Evolutionary conservation across 1,140 invertebrate genomes (phyloP).

Genomic region (Asobara japonica): DNA sequence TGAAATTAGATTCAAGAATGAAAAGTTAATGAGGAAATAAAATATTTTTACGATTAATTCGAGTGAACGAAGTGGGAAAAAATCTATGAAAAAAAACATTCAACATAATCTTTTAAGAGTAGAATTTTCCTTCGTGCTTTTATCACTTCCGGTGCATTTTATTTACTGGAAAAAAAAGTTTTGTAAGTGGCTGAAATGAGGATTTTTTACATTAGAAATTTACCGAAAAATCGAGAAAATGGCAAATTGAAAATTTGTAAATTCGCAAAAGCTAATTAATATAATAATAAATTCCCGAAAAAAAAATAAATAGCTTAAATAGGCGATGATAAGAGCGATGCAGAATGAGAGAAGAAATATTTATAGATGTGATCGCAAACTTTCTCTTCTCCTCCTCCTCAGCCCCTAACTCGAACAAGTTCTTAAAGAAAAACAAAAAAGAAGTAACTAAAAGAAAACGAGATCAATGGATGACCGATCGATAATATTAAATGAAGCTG

Average conservation of each 20-base stretch:
- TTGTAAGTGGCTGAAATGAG: not conserved
- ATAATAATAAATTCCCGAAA: not conserved
- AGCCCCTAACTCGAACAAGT: not conserved
- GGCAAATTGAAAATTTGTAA: slow-evolving; percentile 24
- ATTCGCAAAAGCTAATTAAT: not conserved
- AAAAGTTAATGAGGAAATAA: no score
- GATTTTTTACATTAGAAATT: not conserved
- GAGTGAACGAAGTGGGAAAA: no score
- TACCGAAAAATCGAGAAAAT: slow-evolving; percentile 24
- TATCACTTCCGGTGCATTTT: not conserved
- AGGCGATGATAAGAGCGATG: slow-evolving; percentile 21
- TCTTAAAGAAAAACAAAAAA: not conserved
- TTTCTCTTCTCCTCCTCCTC: slow-evolving; percentile 40
- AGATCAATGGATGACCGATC: not conserved
- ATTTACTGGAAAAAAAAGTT: not conserved
- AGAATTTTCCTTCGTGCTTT: not conserved
- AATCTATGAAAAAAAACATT: no score
- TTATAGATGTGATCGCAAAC: not conserved
- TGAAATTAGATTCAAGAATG: not conserved
- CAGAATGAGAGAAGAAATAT: slow-evolving; percentile 27
- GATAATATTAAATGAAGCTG: not conserved
- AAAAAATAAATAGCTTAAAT: slow-evolving; percentile 11
- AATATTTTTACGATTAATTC: no score
- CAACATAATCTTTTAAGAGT: no score
- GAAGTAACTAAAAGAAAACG: not conserved